These are phyloP conservation scores for Patiria miniata DNA, from an alignment of 35 echinoderm and acorn worm species.

Conservation along the genomic window DNA sequence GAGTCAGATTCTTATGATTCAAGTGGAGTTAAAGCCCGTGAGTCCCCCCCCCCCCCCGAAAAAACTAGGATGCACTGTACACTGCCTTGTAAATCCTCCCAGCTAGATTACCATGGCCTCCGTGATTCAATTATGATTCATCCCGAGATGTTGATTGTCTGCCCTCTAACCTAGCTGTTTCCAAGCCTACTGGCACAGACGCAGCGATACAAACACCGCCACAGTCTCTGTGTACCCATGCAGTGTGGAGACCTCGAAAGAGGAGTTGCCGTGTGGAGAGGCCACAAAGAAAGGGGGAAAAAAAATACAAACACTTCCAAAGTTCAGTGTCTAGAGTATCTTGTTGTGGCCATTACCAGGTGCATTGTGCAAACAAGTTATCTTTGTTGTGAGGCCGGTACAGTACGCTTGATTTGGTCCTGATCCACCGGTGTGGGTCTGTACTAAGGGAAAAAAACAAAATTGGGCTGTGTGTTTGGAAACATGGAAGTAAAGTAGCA, in stretches of 20 bases:
- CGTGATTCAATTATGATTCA: constrained; percentile 23
- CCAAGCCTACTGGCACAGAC: not conserved
- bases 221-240: not conserved
- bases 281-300: not conserved
- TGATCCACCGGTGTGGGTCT: not conserved
- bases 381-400: not conserved
- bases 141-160: not conserved
- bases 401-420: not conserved
- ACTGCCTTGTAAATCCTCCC: too few relatives aligned
- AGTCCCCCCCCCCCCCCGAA: too few relatives aligned
- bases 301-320: not conserved
- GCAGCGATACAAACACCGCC: not conserved
- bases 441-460: not conserved
- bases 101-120: not conserved
- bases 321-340: not conserved
- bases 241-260: not conserved
- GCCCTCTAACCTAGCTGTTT: not conserved
- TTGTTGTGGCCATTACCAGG: not conserved
- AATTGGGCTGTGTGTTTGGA: too few relatives aligned
- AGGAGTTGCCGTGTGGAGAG: not conserved
- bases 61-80: too few relatives aligned
- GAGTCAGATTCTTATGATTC: too few relatives aligned
- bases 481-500: too few relatives aligned
- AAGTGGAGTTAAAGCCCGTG: too few relatives aligned
- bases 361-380: constrained; percentile 22